These are phyloP conservation scores for Trichogramma dendrolimi DNA, from an alignment of 2,888 invertebrate species.

Conservation along the genomic window DNA sequence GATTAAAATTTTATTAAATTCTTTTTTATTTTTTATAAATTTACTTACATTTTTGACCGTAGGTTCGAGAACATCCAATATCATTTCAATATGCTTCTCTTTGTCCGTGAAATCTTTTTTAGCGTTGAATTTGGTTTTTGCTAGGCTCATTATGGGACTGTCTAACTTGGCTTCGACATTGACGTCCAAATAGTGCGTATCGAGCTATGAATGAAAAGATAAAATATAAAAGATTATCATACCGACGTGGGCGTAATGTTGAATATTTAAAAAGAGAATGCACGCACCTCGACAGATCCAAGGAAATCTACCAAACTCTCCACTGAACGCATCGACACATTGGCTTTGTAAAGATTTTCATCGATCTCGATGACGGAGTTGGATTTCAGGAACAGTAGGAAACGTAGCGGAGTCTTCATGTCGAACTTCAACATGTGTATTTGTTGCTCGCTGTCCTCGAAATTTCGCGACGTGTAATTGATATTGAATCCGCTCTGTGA, in stretches of 20 bases:
- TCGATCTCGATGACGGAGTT: constrained; percentile 52
- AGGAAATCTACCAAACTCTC: constrained; percentile 55
- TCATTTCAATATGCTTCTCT: constrained; percentile 63
- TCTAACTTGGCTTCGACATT: constrained; percentile 55
- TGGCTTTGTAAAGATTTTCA: constrained; percentile 55
- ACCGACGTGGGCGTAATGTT: too few relatives aligned
- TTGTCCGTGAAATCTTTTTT: constrained; percentile 66
- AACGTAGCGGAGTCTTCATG: constrained; percentile 57
- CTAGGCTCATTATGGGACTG: constrained; percentile 62
- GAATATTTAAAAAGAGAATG: too few relatives aligned
- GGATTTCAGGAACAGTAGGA: constrained; percentile 54
- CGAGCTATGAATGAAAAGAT: constrained; percentile 12
- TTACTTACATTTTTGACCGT: constrained; percentile 34
- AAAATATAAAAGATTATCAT: constrained; percentile 2
- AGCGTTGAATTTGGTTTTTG: constrained; percentile 62
- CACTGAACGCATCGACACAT: constrained; percentile 54
- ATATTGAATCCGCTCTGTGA: constrained; percentile 52
- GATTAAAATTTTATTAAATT: neutral
- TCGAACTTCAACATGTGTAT: constrained; percentile 54
- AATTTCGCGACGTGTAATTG: constrained; percentile 55
- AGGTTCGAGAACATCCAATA: constrained; percentile 58
- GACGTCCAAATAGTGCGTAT: constrained; percentile 14
- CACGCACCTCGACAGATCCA: constrained; percentile 59
- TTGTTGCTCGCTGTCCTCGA: constrained; percentile 46
- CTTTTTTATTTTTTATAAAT: neutral